These are phyloP conservation scores for Kobus ellipsiprymnus DNA, from an alignment of 2,113 vertebrate species.

Conservation along the genomic window DNA sequence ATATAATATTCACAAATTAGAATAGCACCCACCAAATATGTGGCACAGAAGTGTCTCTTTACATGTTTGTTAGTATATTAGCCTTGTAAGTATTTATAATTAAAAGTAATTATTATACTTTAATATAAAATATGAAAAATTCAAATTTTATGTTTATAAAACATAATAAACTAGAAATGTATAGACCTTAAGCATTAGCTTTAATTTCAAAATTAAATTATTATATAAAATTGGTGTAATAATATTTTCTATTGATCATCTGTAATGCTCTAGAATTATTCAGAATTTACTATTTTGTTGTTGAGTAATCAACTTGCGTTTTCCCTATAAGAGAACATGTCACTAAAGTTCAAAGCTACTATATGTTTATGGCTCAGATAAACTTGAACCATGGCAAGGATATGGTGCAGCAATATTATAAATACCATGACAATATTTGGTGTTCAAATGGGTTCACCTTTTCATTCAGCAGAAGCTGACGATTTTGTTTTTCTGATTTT, in stretches of 20 bases:
- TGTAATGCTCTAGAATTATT: background rate
- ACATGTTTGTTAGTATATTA: too few species aligned
- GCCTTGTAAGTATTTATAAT: background rate
- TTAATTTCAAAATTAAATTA: constrained; percentile 21
- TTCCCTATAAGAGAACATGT: background rate
- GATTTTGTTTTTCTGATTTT: background rate
- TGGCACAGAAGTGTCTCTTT: background rate
- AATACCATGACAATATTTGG: background rate
- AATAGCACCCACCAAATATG: background rate
- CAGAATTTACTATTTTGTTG: background rate
- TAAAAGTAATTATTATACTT: background rate
- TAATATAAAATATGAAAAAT: background rate
- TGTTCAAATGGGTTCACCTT: background rate
- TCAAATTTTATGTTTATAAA: background rate
- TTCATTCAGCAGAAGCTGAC: background rate
- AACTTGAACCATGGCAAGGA: background rate
- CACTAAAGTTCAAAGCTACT: background rate
- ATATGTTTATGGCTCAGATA: background rate
- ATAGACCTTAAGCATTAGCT: background rate
- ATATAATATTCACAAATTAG: background rate
- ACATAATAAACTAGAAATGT: background rate
- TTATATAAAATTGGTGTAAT: background rate
- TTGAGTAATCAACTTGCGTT: rapidly evolving
- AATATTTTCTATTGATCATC: background rate
- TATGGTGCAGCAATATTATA: rapidly evolving